These are phyloP conservation scores for Blastobasis adustella DNA, from an alignment of 2,888 invertebrate species.

Conservation along the genomic window DNA sequence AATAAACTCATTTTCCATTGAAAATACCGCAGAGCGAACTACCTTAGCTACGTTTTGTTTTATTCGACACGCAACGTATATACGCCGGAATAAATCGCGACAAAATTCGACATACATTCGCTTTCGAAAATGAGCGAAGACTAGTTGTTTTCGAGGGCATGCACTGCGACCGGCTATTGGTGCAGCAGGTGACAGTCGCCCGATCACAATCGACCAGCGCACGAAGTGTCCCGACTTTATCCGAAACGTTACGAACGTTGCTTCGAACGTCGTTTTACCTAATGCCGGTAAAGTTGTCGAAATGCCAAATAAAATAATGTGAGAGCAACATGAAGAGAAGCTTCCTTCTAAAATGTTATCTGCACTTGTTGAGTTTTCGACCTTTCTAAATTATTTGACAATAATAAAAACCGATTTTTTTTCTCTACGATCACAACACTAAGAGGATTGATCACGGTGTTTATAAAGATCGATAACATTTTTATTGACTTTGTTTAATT, in stretches of 20 bases:
- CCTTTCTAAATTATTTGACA: no score
- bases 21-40: conserved; percentile 16
- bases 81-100: conserved; percentile 29
- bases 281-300: background rate
- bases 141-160: conserved; percentile 32
- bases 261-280: conserved; percentile 13
- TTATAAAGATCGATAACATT: no score
- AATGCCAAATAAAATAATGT: no score
- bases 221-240: conserved; percentile 14
- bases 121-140: conserved; percentile 23
- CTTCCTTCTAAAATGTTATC: no score
- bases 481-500: no score
- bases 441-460: no score
- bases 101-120: conserved; percentile 21
- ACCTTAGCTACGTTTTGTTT: conserved; percentile 19
- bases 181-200: conserved; percentile 24
- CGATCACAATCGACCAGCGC: conserved; percentile 24
- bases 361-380: no score
- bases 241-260: conserved; percentile 9
- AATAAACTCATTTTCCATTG: conserved; percentile 35
- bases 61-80: conserved; percentile 31
- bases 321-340: no score
- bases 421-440: no score
- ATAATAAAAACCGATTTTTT: no score
- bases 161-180: conserved; percentile 26